Evolutionary conservation across 1,140 invertebrate genomes (phyloP), one percentile per base, ranked within the genome.

Genomic region (Lordiphosa clarofinis): DNA sequence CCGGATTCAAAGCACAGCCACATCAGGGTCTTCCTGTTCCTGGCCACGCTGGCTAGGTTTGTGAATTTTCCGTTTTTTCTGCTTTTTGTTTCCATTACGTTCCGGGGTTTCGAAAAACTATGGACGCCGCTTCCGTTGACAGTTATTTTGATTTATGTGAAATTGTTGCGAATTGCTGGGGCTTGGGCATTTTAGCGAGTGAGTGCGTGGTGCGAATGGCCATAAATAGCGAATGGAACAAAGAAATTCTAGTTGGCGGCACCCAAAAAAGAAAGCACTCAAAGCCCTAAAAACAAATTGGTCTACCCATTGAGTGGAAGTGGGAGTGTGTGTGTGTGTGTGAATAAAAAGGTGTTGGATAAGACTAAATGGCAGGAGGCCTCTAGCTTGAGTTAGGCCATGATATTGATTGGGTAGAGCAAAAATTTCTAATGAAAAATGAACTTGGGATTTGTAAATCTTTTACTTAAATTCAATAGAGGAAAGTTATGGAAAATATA

Each of bases 121-220:
- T 84, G 68, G 78, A 75, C 68, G 76, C 59, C 78, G 78, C 57
- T 84, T 82, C 78, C 76, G 76, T 54, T 84, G 76, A 82, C 76
- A 84, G 76, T 82, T 82, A 82, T 82, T 82, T 82, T 82, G 76
- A 82, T 82, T 82, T 82, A 82, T 82, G 72, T 46, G 67, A 44
- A 67, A 63, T 74, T 81, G 65, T 81, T 70, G 65, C 47, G 49
- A 53, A 35, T 52, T 24, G 28, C 15, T 36, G 39, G 37, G 43
- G 19, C 55, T 31, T 10, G 31, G 28, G 36, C 7, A 31, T 10
- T 10, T 59, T 44, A 50, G 50, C 47, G 47, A 50, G 55, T 62
- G 76, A 67, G 67, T 72, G 62, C 58, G 44, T 44, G 49, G 53
- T 19, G 49, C 56, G 79, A 81, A 74, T 44, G 67, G 72, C 68